Conservation (phyloP, 2,113 vertebrate species). For the Limnothrissa miodon region DNA sequence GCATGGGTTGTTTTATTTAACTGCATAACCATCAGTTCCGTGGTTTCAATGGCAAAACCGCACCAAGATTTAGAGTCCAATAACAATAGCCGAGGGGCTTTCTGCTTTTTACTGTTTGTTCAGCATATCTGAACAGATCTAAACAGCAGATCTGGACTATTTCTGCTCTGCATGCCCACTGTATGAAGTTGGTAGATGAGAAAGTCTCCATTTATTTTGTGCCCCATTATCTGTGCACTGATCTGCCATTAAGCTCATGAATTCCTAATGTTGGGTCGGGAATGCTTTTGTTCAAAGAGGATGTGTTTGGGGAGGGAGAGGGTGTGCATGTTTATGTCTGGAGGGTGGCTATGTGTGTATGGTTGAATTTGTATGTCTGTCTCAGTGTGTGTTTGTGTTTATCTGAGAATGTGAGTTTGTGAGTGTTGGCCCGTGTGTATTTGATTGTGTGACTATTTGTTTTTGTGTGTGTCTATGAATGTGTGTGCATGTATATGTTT, state of each 20-base stretch:
- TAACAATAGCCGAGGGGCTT: slow-evolving; percentile 16
- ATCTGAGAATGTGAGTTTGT: neutral
- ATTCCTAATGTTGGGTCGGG: neutral
- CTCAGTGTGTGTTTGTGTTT: neutral
- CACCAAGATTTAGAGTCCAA: slow-evolving; percentile 19
- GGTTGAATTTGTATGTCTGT: neutral
- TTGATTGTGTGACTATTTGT: neutral
- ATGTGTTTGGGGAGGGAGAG: neutral
- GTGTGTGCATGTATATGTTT: neutral
- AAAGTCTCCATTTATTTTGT: slow-evolving; percentile 12
- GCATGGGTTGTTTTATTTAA: slow-evolving; percentile 13
- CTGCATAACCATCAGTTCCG: slow-evolving; percentile 17
- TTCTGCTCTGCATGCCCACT: slow-evolving; percentile 7
- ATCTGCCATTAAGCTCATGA: slow-evolving; percentile 5
- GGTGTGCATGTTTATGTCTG: neutral
- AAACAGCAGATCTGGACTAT: slow-evolving; percentile 17
- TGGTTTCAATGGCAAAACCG: slow-evolving; percentile 20
- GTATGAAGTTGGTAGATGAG: slow-evolving; percentile 1
- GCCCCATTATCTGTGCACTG: neutral
- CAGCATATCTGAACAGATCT: slow-evolving; percentile 18
- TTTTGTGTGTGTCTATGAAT: slow-evolving; percentile 15
- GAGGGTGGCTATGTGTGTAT: neutral
- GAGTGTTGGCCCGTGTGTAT: neutral
- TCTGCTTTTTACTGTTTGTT: slow-evolving; percentile 16
- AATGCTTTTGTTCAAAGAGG: neutral